Conservation (phyloP, 1,140 invertebrate species). For the Lordiphosa clarofinis region DNA sequence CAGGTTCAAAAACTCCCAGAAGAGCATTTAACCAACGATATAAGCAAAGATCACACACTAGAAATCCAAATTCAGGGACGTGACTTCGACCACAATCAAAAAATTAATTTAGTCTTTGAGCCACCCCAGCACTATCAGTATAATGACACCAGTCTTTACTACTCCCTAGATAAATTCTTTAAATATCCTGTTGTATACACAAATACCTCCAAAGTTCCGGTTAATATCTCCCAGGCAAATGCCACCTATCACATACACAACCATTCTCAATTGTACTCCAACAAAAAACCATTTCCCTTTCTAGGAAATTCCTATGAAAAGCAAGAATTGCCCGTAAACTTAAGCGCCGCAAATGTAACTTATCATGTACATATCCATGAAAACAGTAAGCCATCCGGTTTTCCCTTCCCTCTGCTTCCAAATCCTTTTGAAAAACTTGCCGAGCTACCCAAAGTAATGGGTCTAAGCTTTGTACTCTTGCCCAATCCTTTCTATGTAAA, state of each 20-base stretch:
- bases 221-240: constrained; percentile 19
- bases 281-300: too few relatives aligned
- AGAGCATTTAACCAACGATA: too few relatives aligned
- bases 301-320: too few relatives aligned
- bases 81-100: too few relatives aligned
- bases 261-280: too few relatives aligned
- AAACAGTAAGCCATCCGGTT: constrained; percentile 13
- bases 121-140: too few relatives aligned
- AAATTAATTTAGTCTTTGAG: too few relatives aligned
- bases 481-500: constrained; percentile 35
- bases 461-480: constrained; percentile 27
- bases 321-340: neutral
- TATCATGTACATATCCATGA: neutral
- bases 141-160: too few relatives aligned
- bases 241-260: constrained; percentile 13
- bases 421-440: constrained; percentile 54
- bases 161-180: constrained; percentile 4
- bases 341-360: neutral
- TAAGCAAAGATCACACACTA: too few relatives aligned
- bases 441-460: constrained; percentile 38
- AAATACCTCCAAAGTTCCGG: neutral
- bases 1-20: too few relatives aligned
- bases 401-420: constrained; percentile 40
- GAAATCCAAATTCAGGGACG: too few relatives aligned
- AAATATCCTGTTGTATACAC: neutral